A percentile compares a stretch with the other conserved stretches of the same genome.
These are phyloP conservation scores for Zaprionus capensis DNA, from an alignment of 1,140 invertebrate species.

Conservation along the genomic window DNA sequence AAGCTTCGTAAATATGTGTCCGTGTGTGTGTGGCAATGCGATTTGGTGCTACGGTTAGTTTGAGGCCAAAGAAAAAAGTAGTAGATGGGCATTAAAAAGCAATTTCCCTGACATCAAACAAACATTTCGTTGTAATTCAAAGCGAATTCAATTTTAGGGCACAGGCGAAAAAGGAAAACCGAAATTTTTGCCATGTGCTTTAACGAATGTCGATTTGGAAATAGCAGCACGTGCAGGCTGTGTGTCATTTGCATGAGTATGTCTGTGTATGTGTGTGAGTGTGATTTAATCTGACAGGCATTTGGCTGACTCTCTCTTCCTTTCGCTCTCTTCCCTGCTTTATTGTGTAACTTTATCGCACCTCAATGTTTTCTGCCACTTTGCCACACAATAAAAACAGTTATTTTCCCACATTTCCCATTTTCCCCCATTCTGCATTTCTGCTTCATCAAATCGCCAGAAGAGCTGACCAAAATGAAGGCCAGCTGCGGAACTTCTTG, in stretches of 20 bases:
- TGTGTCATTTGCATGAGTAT: conserved; percentile 67
- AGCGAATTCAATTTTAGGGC: conserved; percentile 54
- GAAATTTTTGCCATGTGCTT: conserved; percentile 61
- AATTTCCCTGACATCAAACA: conserved; percentile 62
- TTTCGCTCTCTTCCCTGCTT: neutral
- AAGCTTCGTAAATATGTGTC: conserved; percentile 9
- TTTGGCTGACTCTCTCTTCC: conserved; percentile 45
- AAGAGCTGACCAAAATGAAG: conserved; percentile 35
- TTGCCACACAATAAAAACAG: conserved; percentile 73
- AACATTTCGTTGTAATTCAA: conserved; percentile 52
- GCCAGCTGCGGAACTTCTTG: conserved; percentile 33
- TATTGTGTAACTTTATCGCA: conserved; percentile 70
- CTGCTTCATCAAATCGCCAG: conserved; percentile 37
- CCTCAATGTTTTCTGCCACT: conserved; percentile 68
- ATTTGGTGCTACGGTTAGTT: neutral
- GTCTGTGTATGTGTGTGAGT: conserved; percentile 24
- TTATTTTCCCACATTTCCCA: conserved; percentile 19
- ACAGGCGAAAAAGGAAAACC: conserved; percentile 25
- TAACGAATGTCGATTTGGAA: conserved; percentile 64
- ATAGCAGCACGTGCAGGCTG: conserved; percentile 60
- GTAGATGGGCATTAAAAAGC: conserved; percentile 56
- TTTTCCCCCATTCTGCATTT: conserved; percentile 31
- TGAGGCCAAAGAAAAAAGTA: neutral
- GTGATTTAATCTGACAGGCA: conserved; percentile 41
- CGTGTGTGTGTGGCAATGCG: conserved; percentile 13